Base-by-base conservation (phyloP, 2,113 vertebrate genomes). In the Megalops atlanticus region DNA sequence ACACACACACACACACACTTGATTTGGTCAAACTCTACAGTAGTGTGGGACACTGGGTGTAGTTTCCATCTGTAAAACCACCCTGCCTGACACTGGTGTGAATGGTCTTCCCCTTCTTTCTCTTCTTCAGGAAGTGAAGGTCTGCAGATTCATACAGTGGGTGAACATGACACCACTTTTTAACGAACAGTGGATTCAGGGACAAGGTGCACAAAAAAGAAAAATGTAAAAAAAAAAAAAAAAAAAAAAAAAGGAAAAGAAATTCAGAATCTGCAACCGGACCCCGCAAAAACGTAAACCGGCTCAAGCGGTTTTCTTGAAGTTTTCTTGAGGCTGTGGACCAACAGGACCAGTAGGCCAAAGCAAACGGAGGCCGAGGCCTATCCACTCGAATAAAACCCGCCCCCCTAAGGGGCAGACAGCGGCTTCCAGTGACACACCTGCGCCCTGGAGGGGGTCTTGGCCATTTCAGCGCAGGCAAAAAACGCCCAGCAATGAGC, bases 341-440 rank as follows among this genome's bases (percentile, higher is more conserved):
- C 76, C 39, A 76, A 81, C 54, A 69, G 39, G 4, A 76, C 72
- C 39, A 43, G 39, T 40, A 76, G 8, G 80, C 80, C 80, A 69
- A 76, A 14, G 54, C 38, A 76, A 76, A 81, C 0, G 14, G 27
- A 45, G 39, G 35, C 18, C 12, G 27, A 38, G 40, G 73, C 38
- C 27, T 38, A 41, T 81, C 41, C 40, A 47, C 49, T 76, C 21
- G 40, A 76, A 76, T 31, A 45, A 69, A 69, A 45, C 6, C 74
- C 73, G 7, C 18, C 80, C 45, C 47, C 41, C 72, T 10, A 35
- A 54, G 71, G 79, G 71, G 79, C 47, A 41, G 43, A 49, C 78
- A 73, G 45, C 78, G 72, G 78, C 69, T 80, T 52, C 73, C 69
- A 72, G 27, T 52, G 35, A 73, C 68, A 47, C 7, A 31, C n/a